Evolutionary conservation across 1,140 invertebrate genomes (phyloP).

Genomic region (Danaus melanippus): DNA sequence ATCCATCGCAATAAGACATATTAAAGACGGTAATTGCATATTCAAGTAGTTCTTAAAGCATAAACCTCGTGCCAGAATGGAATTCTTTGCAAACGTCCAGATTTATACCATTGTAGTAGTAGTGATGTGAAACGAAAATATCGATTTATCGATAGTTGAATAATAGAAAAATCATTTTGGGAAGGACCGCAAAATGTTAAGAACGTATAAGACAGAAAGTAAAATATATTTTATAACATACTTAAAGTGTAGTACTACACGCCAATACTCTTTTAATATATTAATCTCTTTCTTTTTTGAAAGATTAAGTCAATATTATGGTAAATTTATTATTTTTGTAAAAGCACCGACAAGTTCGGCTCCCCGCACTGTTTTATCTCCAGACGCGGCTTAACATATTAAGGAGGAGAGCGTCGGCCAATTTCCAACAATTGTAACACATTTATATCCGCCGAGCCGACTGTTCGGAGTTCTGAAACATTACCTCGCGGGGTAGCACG

Average conservation of each 20-base stretch:
- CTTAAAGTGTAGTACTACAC: too few species aligned
- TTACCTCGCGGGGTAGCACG: slow-evolving; percentile 13
- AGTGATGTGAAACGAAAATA: slow-evolving; percentile 18
- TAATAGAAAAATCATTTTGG: not conserved
- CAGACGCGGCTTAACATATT: slow-evolving; percentile 45
- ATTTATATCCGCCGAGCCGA: slow-evolving; percentile 34
- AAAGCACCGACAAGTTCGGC: slow-evolving; percentile 12
- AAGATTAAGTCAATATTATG: too few species aligned
- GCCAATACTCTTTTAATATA: too few species aligned
- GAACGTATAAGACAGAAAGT: too few species aligned
- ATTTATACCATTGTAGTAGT: slow-evolving; percentile 29
- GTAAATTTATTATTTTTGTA: not conserved
- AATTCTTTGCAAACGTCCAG: slow-evolving; percentile 35
- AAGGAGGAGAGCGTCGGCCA: slow-evolving; percentile 35
- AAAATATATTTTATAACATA: not conserved
- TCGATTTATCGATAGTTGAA: slow-evolving; percentile 9
- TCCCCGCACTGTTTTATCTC: slow-evolving; percentile 28
- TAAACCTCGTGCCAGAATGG: slow-evolving; percentile 30
- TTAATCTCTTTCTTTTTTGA: too few species aligned
- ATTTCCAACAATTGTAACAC: slow-evolving; percentile 49
- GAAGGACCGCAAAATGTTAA: not conserved
- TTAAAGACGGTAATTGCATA: slow-evolving; percentile 26
- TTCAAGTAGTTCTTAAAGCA: slow-evolving; percentile 29
- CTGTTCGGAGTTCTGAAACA: slow-evolving; percentile 34
- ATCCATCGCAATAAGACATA: slow-evolving; percentile 25